phyloP scores from a whole-genome alignment of 2,797 vertebrate genomes.

The Spinus pinus region DNA sequence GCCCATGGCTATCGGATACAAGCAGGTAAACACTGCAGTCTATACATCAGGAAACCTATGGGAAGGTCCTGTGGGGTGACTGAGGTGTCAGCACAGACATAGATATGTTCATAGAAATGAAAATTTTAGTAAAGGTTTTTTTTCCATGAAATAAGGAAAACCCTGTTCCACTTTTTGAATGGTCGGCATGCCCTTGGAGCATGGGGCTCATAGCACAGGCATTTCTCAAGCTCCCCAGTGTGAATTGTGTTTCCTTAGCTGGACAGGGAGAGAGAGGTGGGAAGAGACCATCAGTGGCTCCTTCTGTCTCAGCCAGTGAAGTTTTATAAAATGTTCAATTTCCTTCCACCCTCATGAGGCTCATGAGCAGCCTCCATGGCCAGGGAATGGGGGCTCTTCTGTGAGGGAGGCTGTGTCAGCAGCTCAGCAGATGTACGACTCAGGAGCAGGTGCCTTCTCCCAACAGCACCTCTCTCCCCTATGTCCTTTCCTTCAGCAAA shows the following conservation, averaged over 20 bases:
- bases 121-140: accelerated
- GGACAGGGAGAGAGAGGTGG: background rate
- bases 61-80: background rate
- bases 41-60: background rate
- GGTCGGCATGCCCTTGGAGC: background rate
- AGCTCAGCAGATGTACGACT: background rate
- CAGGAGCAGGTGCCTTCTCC: accelerated
- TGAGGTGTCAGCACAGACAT: background rate
- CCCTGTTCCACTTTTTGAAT: background rate
- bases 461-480: background rate
- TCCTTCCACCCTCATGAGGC: background rate
- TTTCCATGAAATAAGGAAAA: background rate
- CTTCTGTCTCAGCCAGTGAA: background rate
- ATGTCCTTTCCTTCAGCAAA: background rate
- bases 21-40: background rate
- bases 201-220: background rate
- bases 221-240: background rate
- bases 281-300: background rate
- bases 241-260: background rate
- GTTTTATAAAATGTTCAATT: background rate
- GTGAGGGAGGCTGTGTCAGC: background rate
- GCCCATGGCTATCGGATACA: background rate
- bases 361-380: background rate
- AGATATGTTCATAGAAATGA: background rate
- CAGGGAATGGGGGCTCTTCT: background rate